These are phyloP conservation scores for Archivesica marissinica DNA, from an alignment of 1,140 invertebrate species.

Conservation along the genomic window DNA sequence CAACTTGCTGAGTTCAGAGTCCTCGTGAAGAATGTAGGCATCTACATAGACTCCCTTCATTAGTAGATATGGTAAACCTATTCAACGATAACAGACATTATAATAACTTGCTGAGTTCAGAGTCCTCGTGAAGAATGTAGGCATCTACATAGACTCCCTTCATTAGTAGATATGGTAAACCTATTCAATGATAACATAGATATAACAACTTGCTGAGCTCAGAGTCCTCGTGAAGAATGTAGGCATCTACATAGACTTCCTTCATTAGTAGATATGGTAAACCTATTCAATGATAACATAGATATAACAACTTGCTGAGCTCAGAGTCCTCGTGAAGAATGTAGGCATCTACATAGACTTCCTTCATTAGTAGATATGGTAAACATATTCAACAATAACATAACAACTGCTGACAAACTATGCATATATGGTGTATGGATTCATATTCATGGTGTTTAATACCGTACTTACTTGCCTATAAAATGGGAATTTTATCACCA, in stretches of 20 bases:
- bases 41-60: constrained; percentile 42
- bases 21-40: constrained; percentile 47
- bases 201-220: background rate
- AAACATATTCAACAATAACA: constrained; percentile 36
- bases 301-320: background rate
- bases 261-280: constrained; percentile 50
- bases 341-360: constrained; percentile 32
- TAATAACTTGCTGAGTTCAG: background rate
- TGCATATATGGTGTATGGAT: no score
- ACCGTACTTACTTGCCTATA: no score
- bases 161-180: constrained; percentile 50
- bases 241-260: constrained; percentile 29
- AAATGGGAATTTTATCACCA: no score
- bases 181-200: constrained; percentile 2
- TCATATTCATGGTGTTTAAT: no score
- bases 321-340: constrained; percentile 54
- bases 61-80: constrained; percentile 53
- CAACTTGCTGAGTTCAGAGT: constrained; percentile 17
- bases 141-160: constrained; percentile 34
- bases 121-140: constrained; percentile 54
- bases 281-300: constrained; percentile 24
- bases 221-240: constrained; percentile 53
- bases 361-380: constrained; percentile 43
- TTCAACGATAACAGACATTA: background rate
- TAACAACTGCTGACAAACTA: no score